Evolutionary conservation across 64 coral and sea anemone species (phyloP).

Genomic region (Stylophora pistillata): DNA sequence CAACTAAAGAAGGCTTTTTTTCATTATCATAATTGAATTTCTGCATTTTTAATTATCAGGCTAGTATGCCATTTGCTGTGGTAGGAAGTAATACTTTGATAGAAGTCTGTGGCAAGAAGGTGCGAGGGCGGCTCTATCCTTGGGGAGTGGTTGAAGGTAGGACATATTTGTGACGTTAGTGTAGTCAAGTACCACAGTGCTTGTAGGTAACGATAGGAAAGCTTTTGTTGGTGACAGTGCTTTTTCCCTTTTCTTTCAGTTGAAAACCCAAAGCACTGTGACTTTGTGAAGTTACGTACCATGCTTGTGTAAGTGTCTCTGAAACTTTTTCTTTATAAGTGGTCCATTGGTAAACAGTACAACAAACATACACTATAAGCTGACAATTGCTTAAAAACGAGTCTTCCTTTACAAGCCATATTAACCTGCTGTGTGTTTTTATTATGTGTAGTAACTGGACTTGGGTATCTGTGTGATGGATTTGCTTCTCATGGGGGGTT

Average conservation of each 20-base stretch:
- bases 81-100: conserved; percentile 98
- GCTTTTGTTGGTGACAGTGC: too few relatives aligned
- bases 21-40: background rate
- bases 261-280: conserved; percentile 98
- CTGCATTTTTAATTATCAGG: conserved; percentile 46
- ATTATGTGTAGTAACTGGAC: too few relatives aligned
- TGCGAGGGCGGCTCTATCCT: conserved; percentile 88
- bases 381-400: too few relatives aligned
- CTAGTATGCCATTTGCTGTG: conserved; percentile 90
- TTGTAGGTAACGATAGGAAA: background rate
- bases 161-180: background rate
- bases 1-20: background rate
- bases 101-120: conserved; percentile 92
- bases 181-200: background rate
- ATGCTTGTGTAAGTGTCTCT: conserved; percentile 94
- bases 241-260: conserved; percentile 61
- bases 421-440: too few relatives aligned
- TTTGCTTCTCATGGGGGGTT: too few relatives aligned
- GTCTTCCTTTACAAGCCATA: too few relatives aligned
- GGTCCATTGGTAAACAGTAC: too few relatives aligned
- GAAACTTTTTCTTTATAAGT: background rate
- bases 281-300: conserved; percentile 87
- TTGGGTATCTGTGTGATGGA: too few relatives aligned
- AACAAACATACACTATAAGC: too few relatives aligned
- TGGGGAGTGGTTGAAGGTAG: conserved; percentile 99